phyloP scores from a whole-genome alignment of 2,113 vertebrate genomes.

The Pseudonaja textilis region DNA sequence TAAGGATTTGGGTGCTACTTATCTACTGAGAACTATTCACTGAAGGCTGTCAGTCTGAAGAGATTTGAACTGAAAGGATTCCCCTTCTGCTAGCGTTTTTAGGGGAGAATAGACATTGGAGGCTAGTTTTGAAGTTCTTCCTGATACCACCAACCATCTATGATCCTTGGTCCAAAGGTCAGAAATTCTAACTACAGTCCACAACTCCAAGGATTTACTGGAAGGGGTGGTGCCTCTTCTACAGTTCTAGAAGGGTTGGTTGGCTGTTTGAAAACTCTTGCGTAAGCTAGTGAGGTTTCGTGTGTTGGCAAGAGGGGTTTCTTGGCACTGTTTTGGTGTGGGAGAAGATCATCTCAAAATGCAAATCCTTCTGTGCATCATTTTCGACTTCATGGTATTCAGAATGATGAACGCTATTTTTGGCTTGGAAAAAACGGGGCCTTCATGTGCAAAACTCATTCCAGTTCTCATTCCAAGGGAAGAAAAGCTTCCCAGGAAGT shows the following conservation, averaged over 20 bases:
- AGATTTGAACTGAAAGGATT: neutral
- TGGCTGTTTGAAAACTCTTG: neutral
- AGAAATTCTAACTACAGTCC: neutral
- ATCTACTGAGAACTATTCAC: neutral
- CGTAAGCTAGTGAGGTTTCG: neutral
- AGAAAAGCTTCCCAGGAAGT: constrained; percentile 40
- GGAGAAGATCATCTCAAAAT: constrained; percentile 9
- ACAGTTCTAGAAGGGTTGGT: neutral
- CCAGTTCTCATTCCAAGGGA: constrained; percentile 37
- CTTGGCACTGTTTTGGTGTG: neutral
- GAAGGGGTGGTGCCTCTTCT: neutral
- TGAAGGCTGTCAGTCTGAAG: neutral
- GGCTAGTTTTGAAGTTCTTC: neutral
- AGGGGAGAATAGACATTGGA: neutral
- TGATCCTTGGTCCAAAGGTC: neutral
- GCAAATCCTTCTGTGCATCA: constrained; percentile 1
- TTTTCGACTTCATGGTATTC: constrained; percentile 3
- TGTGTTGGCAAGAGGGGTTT: constrained; percentile 28
- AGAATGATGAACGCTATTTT: constrained; percentile 24
- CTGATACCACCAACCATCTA: neutral
- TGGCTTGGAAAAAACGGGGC: constrained; percentile 5
- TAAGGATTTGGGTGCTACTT: neutral
- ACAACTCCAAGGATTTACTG: neutral
- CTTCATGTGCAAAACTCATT: constrained; percentile 28
- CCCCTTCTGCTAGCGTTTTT: neutral